Conservation (phyloP, 2,113 vertebrate species). For the Callochromis pleurospilus region DNA sequence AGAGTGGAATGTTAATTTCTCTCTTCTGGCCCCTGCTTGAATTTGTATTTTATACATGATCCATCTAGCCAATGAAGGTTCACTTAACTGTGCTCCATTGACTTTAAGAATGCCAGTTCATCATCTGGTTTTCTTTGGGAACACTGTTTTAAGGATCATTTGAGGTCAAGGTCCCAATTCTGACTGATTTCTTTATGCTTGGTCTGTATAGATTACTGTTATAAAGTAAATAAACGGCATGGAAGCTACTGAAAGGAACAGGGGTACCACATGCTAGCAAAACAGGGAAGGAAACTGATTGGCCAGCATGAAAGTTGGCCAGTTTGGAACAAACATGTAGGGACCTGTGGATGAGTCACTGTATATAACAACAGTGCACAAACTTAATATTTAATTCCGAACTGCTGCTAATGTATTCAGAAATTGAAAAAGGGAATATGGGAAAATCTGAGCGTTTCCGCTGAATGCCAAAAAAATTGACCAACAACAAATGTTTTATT, state of each 20-base stretch:
- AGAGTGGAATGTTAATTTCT: background rate
- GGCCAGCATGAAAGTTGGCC: background rate
- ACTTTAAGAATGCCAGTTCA: conserved; percentile 13
- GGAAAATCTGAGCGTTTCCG: conserved; percentile 28
- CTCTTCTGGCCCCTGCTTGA: background rate
- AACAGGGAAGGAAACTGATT: background rate
- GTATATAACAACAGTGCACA: conserved; percentile 32
- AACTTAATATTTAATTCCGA: conserved; percentile 43
- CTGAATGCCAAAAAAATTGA: conserved; percentile 64
- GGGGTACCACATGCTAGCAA: background rate
- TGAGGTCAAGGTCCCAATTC: background rate
- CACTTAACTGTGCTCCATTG: background rate
- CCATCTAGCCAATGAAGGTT: background rate
- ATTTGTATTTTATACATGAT: background rate
- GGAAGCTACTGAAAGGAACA: background rate
- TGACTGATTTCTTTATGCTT: background rate
- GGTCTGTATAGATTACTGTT: background rate
- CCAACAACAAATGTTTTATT: conserved; percentile 40
- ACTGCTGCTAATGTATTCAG: conserved; percentile 62
- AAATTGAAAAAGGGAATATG: conserved; percentile 65
- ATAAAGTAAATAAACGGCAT: background rate
- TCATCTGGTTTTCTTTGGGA: background rate
- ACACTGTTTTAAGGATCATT: background rate
- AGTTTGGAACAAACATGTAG: conserved; percentile 3
- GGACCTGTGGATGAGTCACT: conserved; percentile 23